Base-by-base conservation (phyloP, 2,888 invertebrate genomes). In the Mimumesa dahlbomi region DNA sequence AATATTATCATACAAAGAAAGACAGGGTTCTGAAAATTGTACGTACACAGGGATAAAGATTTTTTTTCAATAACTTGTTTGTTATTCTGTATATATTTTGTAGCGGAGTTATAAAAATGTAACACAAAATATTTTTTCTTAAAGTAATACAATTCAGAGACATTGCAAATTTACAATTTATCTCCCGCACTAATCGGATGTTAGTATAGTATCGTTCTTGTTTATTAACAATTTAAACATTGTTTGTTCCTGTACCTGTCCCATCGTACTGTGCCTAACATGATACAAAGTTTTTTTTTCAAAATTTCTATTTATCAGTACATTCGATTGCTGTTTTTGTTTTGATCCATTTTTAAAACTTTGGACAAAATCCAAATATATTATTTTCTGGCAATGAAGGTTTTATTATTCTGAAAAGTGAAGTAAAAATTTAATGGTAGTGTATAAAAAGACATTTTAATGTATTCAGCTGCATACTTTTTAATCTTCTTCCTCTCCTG, bases 401-500 rank as follows among this genome's bases (percentile, higher is more conserved):
- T 83, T 79, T 58, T 19, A 54, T 71, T 77, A 63, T 65, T 64
- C 76, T 78, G 45, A 40, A 68, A 65, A 21, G n/a, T n/a, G n/a
- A 16, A 46, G 45, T 38, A 43, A 16, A 56, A 2, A 16, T 19
- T 19, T 9, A 52, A n/a, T 19, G 22, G 13, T 21, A 53, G 11
- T 58, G 48, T 29, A 21, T 34, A 25, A 50, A 40, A 40, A 22
- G 21, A 54, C 2, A 52, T 38, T 16, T 52, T 18, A 16, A 22
- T 56, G 42, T 74, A 77, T 73, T 57, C n/a, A n/a, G n/a, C n/a
- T n/a, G n/a, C n/a, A 45, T 73, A 48, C 56, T 67, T 58, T 82
- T 88, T 89, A 90, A 83, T 91, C 90, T 40, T 91, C 91, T 34
- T 91, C 91, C 78, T 91, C 91, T 49, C 90, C 93, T 69, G 93